Evolutionary conservation across 2,888 invertebrate genomes (phyloP).

Genomic region (Hirtodrosophila confusa): DNA sequence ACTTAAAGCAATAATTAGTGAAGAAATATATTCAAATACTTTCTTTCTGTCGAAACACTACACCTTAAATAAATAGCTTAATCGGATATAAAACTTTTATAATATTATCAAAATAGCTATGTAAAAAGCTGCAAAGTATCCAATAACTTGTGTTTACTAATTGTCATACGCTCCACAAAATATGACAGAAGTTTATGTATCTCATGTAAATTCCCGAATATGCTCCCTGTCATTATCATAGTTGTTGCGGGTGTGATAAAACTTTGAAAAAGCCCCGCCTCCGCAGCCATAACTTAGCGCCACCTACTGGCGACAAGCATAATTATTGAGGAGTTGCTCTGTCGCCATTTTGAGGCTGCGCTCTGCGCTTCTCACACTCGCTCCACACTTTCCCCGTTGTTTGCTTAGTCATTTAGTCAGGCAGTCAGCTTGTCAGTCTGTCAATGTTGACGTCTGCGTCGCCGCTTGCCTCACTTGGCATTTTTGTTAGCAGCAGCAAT

Average conservation of each 20-base stretch:
- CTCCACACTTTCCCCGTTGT: conserved; percentile 45
- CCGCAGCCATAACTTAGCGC: conserved; percentile 17
- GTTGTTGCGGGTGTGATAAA: conserved; percentile 15
- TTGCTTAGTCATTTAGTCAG: conserved; percentile 70
- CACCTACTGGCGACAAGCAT: conserved; percentile 57
- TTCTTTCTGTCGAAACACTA: too few relatives aligned
- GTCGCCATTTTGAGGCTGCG: conserved; percentile 44
- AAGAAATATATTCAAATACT: too few relatives aligned
- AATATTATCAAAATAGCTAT: too few relatives aligned
- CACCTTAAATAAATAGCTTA: too few relatives aligned
- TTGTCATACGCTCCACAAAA: too few relatives aligned
- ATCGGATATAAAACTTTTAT: too few relatives aligned
- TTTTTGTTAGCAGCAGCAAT: conserved; percentile 24
- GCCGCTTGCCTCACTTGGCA: conserved; percentile 65
- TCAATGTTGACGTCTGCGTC: conserved; percentile 42
- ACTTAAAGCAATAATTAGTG: too few relatives aligned
- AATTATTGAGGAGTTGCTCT: conserved; percentile 58
- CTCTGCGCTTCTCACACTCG: neutral
- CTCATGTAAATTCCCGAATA: conserved; percentile 16
- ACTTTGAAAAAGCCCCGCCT: conserved; percentile 6
- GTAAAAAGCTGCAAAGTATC: too few relatives aligned
- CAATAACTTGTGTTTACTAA: too few relatives aligned
- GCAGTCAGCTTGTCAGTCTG: conserved; percentile 42
- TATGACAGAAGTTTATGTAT: neutral
- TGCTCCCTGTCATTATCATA: conserved; percentile 19